These are phyloP conservation scores for Helicoverpa assulta DNA, from an alignment of 2,888 invertebrate species.

Conservation along the genomic window DNA sequence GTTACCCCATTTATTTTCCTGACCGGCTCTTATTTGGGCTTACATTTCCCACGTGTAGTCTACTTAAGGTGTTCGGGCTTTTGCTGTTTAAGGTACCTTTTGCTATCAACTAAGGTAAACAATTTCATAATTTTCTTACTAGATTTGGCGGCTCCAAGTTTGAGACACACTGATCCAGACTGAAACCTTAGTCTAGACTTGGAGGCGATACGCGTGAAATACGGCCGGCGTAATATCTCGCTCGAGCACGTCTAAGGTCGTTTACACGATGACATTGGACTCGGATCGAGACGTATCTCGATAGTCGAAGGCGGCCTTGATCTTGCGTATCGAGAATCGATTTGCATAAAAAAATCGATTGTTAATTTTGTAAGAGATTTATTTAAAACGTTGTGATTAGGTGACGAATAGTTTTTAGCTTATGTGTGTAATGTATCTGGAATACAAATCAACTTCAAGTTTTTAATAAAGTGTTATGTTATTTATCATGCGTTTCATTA, in stretches of 20 bases:
- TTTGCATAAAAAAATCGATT: constrained; percentile 18
- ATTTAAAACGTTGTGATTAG: not conserved
- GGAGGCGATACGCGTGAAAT: constrained; percentile 35
- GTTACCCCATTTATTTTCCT: too few relatives aligned
- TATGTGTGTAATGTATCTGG: not conserved
- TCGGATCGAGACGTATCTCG: constrained; percentile 32
- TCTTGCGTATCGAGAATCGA: constrained; percentile 57
- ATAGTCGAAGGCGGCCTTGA: constrained; percentile 60
- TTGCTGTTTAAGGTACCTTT: too few relatives aligned
- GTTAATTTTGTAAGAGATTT: not conserved
- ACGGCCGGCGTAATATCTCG: constrained; percentile 29
- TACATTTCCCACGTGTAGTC: too few relatives aligned
- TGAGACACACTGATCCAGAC: constrained; percentile 17
- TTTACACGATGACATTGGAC: constrained; percentile 69
- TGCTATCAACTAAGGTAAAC: too few relatives aligned
- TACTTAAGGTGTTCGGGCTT: too few relatives aligned
- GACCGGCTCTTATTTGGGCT: too few relatives aligned
- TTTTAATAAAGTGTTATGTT: not conserved
- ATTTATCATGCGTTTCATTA: not conserved
- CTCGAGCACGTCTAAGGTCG: constrained; percentile 62
- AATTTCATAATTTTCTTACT: not conserved
- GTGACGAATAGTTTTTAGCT: not conserved
- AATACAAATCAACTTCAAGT: not conserved
- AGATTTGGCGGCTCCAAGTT: not conserved
- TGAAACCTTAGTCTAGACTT: constrained; percentile 25